These are phyloP conservation scores for Anthoptus insignis DNA, from an alignment of 2,888 invertebrate species.

Conservation along the genomic window DNA sequence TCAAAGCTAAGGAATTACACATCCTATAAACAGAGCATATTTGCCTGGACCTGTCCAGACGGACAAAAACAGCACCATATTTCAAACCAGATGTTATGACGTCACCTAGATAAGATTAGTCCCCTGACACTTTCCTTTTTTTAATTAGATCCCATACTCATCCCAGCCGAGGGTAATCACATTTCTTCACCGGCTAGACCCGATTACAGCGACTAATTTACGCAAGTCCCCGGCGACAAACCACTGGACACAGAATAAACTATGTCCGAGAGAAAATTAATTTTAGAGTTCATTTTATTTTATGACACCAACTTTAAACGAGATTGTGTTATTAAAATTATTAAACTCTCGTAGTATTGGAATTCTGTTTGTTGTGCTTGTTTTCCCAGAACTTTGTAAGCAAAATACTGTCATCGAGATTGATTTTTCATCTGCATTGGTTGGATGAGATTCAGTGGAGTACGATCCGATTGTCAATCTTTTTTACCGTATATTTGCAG, in stretches of 20 bases:
- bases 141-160: slow-evolving; percentile 3
- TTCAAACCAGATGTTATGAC: not conserved
- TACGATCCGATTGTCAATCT: too few relatives aligned
- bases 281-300: slow-evolving; percentile 41
- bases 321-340: too few relatives aligned
- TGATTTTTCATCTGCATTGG: too few relatives aligned
- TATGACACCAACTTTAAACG: slow-evolving; percentile 9
- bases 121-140: not conserved
- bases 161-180: slow-evolving; percentile 1
- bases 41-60: too few relatives aligned
- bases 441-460: too few relatives aligned
- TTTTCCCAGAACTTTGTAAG: too few relatives aligned
- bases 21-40: too few relatives aligned
- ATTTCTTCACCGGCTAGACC: slow-evolving; percentile 9
- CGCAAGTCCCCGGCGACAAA: slow-evolving; percentile 28
- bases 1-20: too few relatives aligned
- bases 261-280: slow-evolving; percentile 34
- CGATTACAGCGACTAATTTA: slow-evolving; percentile 20
- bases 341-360: too few relatives aligned
- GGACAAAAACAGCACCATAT: not conserved
- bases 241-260: slow-evolving; percentile 24
- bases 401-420: too few relatives aligned
- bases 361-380: too few relatives aligned
- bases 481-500: too few relatives aligned
- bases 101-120: not conserved